These are phyloP conservation scores for Pitta sordida DNA, from an alignment of 2,113 vertebrate genomes.

Conservation along the genomic window DNA sequence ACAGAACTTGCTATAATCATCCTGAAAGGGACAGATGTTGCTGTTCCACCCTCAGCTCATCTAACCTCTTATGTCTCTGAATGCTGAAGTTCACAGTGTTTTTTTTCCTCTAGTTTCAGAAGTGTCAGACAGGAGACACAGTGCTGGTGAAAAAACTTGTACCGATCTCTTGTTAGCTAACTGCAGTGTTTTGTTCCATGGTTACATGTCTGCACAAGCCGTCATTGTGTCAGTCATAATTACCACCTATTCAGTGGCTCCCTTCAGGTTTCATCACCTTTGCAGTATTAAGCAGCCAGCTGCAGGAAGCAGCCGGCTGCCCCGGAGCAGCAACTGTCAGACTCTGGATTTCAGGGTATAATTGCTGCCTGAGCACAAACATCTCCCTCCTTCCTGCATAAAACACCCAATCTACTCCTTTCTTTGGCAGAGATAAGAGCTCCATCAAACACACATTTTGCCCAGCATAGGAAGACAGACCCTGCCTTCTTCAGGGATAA, in stretches of 20 bases:
- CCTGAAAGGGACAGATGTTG: slow-evolving; percentile 64
- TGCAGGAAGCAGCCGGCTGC: slow-evolving; percentile 67
- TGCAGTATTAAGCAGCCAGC: slow-evolving; percentile 70
- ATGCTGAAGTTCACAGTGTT: slow-evolving; percentile 47
- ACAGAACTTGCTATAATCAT: slow-evolving; percentile 50
- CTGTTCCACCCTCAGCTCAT: slow-evolving; percentile 40
- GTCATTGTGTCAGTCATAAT: slow-evolving; percentile 79
- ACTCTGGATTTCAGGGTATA: slow-evolving; percentile 61
- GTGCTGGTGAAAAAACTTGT: slow-evolving; percentile 53
- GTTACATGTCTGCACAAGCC: slow-evolving; percentile 70
- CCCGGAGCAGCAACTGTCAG: slow-evolving; percentile 70
- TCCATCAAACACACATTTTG: neutral
- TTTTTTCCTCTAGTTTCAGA: slow-evolving; percentile 60
- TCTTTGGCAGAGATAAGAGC: slow-evolving; percentile 21
- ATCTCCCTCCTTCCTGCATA: neutral
- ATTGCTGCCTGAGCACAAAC: slow-evolving; percentile 68
- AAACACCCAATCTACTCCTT: neutral
- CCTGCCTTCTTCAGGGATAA: neutral
- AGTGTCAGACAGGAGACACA: slow-evolving; percentile 71
- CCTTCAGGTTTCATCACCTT: slow-evolving; percentile 77
- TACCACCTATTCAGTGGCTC: slow-evolving; percentile 75
- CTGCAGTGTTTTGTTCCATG: slow-evolving; percentile 65
- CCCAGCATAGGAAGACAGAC: neutral
- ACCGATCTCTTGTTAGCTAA: slow-evolving; percentile 72
- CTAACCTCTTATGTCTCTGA: slow-evolving; percentile 63